Conservation (phyloP, 2,113 vertebrate genomes). For the Grallaria varia region DNA sequence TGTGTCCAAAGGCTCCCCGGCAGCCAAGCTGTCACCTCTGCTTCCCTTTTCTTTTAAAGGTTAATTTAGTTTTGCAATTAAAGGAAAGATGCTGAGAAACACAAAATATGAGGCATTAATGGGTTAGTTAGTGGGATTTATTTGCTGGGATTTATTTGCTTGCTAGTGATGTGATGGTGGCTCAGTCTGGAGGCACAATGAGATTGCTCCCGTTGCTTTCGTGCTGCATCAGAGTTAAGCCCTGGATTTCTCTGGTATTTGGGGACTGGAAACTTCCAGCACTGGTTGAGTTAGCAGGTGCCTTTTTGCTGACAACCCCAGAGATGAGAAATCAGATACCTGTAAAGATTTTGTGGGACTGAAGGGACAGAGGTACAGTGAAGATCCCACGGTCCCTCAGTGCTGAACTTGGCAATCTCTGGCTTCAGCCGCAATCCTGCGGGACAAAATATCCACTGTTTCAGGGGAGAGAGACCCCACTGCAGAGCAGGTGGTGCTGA, state of each 20-base stretch:
- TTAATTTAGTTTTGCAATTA: background rate
- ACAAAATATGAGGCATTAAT: background rate
- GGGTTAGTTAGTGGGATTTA: background rate
- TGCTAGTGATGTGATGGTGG: accelerated
- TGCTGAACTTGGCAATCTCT: background rate
- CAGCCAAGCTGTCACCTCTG: background rate
- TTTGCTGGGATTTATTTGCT: background rate
- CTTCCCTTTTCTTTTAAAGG: background rate
- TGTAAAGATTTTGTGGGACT: background rate
- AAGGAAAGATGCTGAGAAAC: background rate
- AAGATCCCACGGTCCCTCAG: background rate
- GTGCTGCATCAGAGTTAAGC: background rate
- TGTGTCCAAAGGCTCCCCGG: background rate
- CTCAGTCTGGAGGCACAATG: background rate
- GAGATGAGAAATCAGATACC: background rate
- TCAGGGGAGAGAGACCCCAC: background rate
- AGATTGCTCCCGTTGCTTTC: background rate
- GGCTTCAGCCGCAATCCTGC: background rate
- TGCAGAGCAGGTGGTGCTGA: background rate
- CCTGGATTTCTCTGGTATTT: background rate
- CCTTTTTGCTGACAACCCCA: background rate
- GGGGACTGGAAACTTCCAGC: background rate
- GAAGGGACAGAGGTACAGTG: background rate
- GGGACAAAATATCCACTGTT: background rate
- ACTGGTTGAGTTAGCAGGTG: background rate